Evolutionary conservation across 2,888 invertebrate genomes (phyloP).

Genomic region (Trissolcus japonicus): DNA sequence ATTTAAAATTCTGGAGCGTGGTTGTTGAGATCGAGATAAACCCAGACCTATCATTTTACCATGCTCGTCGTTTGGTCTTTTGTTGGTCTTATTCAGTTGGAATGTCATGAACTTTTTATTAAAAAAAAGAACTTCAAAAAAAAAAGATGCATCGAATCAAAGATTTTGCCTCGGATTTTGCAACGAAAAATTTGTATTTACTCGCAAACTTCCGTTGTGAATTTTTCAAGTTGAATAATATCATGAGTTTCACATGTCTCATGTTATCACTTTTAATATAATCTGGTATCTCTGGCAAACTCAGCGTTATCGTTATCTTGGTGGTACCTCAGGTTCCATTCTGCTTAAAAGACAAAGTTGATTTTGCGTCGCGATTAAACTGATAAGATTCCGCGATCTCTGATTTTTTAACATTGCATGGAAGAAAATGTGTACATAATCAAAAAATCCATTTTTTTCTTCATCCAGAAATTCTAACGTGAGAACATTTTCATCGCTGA

Average conservation of each 20-base stretch:
- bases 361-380: conserved; percentile 36
- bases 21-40: conserved; percentile 45
- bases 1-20: conserved; percentile 52
- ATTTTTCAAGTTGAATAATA: background rate
- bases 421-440: conserved; percentile 20
- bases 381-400: conserved; percentile 37
- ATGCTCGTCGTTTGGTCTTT: conserved; percentile 18
- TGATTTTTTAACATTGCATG: conserved; percentile 19
- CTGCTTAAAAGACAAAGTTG: conserved; percentile 14
- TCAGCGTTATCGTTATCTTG: conserved; percentile 34
- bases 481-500: background rate
- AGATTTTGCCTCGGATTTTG: no score
- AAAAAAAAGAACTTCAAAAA: background rate
- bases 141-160: no score
- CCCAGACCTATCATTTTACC: conserved; percentile 35
- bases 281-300: conserved; percentile 27
- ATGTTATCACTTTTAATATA: conserved; percentile 3
- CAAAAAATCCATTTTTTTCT: conserved; percentile 27
- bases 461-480: conserved; percentile 10
- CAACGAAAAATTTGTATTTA: background rate
- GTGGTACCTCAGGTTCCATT: conserved; percentile 30
- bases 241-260: background rate
- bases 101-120: background rate
- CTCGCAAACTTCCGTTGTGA: background rate
- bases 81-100: background rate